Evolutionary conservation across 2,888 invertebrate genomes (phyloP).

Genomic region (Ornithoptera priamus): DNA sequence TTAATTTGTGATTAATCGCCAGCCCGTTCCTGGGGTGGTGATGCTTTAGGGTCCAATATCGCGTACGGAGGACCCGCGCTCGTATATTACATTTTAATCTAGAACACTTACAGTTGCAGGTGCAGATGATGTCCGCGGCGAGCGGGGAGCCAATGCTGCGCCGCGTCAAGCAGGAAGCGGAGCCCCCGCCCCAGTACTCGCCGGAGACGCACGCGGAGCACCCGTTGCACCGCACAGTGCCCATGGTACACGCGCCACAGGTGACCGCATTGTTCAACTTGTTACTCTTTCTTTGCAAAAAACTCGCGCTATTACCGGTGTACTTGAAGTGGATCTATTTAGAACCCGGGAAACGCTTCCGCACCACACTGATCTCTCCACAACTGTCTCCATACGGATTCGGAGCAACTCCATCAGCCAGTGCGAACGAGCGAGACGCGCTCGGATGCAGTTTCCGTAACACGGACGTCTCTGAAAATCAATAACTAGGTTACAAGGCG

Average conservation of each 20-base stretch:
- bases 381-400: neutral
- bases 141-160: slow-evolving; percentile 66
- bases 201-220: slow-evolving; percentile 66
- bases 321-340: too few species aligned
- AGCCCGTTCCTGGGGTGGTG: neutral
- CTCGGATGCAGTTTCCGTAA: slow-evolving; percentile 20
- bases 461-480: slow-evolving; percentile 21
- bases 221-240: slow-evolving; percentile 77
- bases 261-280: slow-evolving; percentile 35
- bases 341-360: neutral
- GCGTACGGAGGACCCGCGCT: neutral
- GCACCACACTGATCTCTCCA: too few species aligned
- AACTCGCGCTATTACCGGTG: too few species aligned
- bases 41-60: neutral
- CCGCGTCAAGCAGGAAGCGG: slow-evolving; percentile 73
- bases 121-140: slow-evolving; percentile 85
- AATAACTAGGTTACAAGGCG: slow-evolving; percentile 29
- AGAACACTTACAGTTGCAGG: slow-evolving; percentile 63
- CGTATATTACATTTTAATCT: slow-evolving; percentile 15
- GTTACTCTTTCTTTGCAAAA: neutral
- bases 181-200: slow-evolving; percentile 75
- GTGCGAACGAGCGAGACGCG: neutral
- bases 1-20: too few species aligned
- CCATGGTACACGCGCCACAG: slow-evolving; percentile 63
- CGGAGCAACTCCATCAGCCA: neutral